Percentiles rank a stretch among this genome's conserved stretches.
Conservation (phyloP, 2,888 invertebrate genomes). For the Ramazzottius varieornatus region DNA sequence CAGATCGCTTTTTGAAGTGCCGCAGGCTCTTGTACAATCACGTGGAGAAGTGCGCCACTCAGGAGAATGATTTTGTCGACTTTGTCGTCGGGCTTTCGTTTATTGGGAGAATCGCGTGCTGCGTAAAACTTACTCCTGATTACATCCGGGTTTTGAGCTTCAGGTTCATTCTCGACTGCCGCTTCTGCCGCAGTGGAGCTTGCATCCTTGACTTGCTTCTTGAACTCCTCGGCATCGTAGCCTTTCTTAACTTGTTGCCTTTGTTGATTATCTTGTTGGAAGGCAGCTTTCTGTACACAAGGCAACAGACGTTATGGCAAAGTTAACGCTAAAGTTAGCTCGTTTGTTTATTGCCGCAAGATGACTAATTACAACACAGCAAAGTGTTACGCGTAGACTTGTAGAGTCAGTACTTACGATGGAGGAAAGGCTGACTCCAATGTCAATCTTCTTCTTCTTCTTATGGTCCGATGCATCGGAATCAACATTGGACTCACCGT, state of each 20-base stretch:
- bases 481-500: background rate
- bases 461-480: background rate
- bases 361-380: background rate
- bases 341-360: background rate
- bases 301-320: background rate
- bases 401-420: background rate
- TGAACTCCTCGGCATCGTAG: background rate
- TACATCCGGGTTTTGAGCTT: background rate
- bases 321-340: background rate
- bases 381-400: background rate
- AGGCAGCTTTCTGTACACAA: background rate
- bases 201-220: background rate
- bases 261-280: background rate
- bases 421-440: conserved; percentile 2
- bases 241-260: background rate
- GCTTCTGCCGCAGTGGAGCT: background rate
- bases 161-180: background rate
- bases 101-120: no score
- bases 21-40: no score
- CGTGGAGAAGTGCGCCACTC: no score
- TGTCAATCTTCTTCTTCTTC: background rate
- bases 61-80: no score
- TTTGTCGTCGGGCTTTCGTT: no score
- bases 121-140: background rate
- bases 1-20: no score